Percentiles rank a stretch among this genome's conserved stretches.
These are phyloP conservation scores for Ectemnius lituratus DNA, from an alignment of 2,888 invertebrate species.

Conservation along the genomic window DNA sequence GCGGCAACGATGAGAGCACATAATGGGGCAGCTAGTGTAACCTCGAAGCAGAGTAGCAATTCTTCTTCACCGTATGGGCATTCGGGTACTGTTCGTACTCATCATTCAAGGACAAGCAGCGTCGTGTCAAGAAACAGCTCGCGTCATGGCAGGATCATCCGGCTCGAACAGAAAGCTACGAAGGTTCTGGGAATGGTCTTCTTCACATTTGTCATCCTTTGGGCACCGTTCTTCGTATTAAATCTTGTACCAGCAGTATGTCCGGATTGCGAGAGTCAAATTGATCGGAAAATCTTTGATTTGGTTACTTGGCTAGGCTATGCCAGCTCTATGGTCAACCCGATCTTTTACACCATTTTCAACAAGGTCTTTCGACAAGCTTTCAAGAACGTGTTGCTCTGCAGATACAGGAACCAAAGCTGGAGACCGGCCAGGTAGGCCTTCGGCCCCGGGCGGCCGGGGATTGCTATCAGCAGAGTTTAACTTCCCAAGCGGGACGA, in stretches of 20 bases:
- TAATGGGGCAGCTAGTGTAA: constrained; percentile 74
- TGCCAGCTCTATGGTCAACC: constrained; percentile 96
- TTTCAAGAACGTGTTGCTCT: constrained; percentile 91
- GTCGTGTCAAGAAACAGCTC: constrained; percentile 90
- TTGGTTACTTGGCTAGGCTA: constrained; percentile 96
- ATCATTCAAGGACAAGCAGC: constrained; percentile 89
- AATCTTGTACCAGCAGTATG: constrained; percentile 93
- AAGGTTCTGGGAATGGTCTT: constrained; percentile 97
- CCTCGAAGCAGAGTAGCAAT: constrained; percentile 69
- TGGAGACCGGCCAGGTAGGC: constrained; percentile 81
- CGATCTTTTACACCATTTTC: constrained; percentile 97
- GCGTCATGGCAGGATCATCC: constrained; percentile 89
- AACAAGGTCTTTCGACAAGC: constrained; percentile 96
- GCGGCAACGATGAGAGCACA: constrained; percentile 83
- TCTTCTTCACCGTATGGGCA: constrained; percentile 80
- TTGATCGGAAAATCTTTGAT: constrained; percentile 89
- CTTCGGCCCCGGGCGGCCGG: constrained; percentile 62
- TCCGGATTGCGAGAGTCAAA: constrained; percentile 86
- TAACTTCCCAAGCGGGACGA: constrained; percentile 34
- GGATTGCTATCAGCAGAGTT: constrained; percentile 63
- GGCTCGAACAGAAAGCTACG: constrained; percentile 96
- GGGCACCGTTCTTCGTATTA: constrained; percentile 97
- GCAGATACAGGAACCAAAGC: constrained; percentile 83
- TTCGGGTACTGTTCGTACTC: constrained; percentile 82
- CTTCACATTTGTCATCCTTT: constrained; percentile 94